Evolutionary conservation across 1,140 invertebrate genomes (phyloP), one percentile per base, ranked within the genome.

Genomic region (Euglossa dilemma): DNA sequence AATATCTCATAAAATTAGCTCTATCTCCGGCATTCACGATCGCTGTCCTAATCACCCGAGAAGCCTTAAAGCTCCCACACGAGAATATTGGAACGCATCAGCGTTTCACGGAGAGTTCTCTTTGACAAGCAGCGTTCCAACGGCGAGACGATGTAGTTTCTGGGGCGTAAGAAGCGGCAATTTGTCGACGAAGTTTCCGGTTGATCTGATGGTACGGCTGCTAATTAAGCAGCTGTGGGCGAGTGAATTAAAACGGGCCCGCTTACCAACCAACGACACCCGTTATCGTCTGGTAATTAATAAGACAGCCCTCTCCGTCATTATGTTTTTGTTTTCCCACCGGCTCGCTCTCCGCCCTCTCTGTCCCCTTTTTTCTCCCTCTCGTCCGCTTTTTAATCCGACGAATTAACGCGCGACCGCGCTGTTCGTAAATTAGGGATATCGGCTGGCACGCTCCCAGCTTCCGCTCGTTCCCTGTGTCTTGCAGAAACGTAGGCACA

Each of bases 211-310:
- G 78, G 28, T 36, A 63, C 45, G 28, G 78, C 28, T 73, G 78
- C 50, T 80, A 80, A 80, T 80, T 80, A 80, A 80, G 28, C 78
- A 80, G 69, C 78, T 80, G 78, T 59, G 28, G 78, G 18, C 64
- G 78, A 80, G 78, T 63, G 78, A 80, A 80, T 80, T 80, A 80
- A 80, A 80, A 57, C 78, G 47, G 70, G 57, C 16, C 54, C 78
- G n/a, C 47, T 45, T 72, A 73, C n/a, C 73, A 76, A 61, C 73
- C 59, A 75, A 59, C 69, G 69, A 72, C 78, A 73, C 70, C 78
- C 57, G 59, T 73, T 80, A 64, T 80, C 57, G 59, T 23, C 70
- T 73, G 59, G n/a, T 80, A 80, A 80, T 80, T 80, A 80, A 80
- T 73, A 80, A 52, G 47, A 47, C 59, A n/a, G 16, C 11, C 47